phyloP scores from a whole-genome alignment of 1,140 invertebrate species.

The Halotydeus destructor region DNA sequence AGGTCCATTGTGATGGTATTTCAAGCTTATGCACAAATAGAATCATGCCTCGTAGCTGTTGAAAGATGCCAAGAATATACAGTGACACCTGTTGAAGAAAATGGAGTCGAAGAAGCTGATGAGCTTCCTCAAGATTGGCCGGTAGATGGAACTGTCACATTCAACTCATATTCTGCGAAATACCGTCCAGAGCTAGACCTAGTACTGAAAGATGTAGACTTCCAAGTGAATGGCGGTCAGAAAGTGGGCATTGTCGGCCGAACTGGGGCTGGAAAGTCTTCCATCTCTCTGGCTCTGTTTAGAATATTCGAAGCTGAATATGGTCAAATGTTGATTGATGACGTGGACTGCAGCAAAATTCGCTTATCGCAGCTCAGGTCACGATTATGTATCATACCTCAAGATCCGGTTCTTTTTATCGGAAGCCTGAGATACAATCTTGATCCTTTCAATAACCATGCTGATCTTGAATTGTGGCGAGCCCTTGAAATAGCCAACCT shows the following conservation, averaged over 20 bases:
- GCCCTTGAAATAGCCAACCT: constrained; percentile 14
- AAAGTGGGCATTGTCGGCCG: constrained; percentile 30
- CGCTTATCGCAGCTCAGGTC: constrained; percentile 25
- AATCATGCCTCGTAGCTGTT: too few relatives aligned
- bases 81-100: too few relatives aligned
- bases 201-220: too few relatives aligned
- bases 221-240: too few relatives aligned
- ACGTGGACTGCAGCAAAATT: constrained; percentile 48
- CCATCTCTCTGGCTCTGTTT: constrained; percentile 23
- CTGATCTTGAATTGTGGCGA: constrained; percentile 8
- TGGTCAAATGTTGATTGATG: constrained; percentile 57
- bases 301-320: constrained; percentile 27
- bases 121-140: constrained; percentile 49
- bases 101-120: too few relatives aligned
- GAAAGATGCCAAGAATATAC: too few relatives aligned
- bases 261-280: constrained; percentile 25
- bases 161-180: constrained; percentile 40
- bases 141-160: constrained; percentile 40
- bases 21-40: too few relatives aligned
- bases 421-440: constrained; percentile 40
- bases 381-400: constrained; percentile 32
- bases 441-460: constrained; percentile 15
- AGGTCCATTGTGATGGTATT: too few relatives aligned
- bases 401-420: constrained; percentile 76
- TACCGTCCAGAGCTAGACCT: constrained; percentile 41